Evolutionary conservation across 2,888 invertebrate species (phyloP).

Genomic region (Meandrusa payeni): DNA sequence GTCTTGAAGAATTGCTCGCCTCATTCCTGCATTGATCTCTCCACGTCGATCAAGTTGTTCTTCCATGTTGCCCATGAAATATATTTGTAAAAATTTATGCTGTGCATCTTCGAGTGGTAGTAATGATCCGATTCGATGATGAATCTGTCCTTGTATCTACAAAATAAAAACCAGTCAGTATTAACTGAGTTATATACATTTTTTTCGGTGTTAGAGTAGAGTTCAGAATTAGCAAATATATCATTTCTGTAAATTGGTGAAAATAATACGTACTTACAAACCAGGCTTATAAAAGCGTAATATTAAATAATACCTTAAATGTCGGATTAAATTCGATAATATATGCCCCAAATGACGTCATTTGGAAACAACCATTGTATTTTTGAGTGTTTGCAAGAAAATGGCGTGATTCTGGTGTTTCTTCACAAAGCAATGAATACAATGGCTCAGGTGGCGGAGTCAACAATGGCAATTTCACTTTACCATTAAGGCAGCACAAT

Average conservation of each 20-base stretch:
- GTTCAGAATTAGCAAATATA: too few species aligned
- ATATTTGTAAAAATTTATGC: conserved; percentile 36
- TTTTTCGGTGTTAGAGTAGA: too few species aligned
- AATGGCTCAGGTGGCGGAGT: conserved; percentile 35
- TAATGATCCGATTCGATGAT: conserved; percentile 35
- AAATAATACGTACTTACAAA: too few species aligned
- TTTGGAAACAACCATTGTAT: conserved; percentile 44
- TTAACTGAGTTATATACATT: conserved; percentile 35
- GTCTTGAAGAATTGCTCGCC: conserved; percentile 37
- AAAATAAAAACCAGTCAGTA: conserved; percentile 25
- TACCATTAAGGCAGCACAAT: too few species aligned
- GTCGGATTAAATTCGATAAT: too few species aligned
- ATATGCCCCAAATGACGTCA: conserved; percentile 43
- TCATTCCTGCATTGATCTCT: conserved; percentile 31
- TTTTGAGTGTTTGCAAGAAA: conserved; percentile 43
- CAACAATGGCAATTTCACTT: conserved; percentile 35
- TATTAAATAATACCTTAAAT: too few species aligned
- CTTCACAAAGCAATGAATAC: conserved; percentile 34
- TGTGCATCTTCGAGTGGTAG: conserved; percentile 34
- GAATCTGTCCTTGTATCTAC: conserved; percentile 34
- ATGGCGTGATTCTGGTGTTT: conserved; percentile 39
- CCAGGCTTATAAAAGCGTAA: too few species aligned
- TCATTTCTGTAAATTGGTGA: too few species aligned
- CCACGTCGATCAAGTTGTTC: conserved; percentile 34
- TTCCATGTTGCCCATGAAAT: conserved; percentile 36